Base-by-base conservation (phyloP, 2,797 vertebrate species). In the Myotis vivesi region DNA sequence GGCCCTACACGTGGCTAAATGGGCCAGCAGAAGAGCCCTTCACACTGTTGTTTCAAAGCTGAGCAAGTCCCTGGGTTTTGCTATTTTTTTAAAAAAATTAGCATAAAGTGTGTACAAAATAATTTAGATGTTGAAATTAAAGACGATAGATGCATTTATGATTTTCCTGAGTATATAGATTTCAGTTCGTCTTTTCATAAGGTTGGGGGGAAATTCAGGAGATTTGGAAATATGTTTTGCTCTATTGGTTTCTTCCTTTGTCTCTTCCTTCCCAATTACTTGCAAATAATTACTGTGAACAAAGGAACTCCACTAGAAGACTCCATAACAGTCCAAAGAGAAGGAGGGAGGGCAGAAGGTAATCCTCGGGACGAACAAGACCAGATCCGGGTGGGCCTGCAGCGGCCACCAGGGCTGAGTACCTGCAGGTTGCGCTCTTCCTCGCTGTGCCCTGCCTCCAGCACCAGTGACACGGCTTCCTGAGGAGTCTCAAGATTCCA, bases 11-110 rank as follows among this genome's bases (percentile, higher is more conserved):
- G 66, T 73, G 23, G 0, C 95, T 95, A 89, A 92, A 89, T 92
- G 55, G 75, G 96, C 87, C 0, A 1, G 87, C 92, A 86, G 97
- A 97, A 97, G 96, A 97, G 57, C 87, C 89, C 92, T 97, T 97
- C 83, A 89, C 90, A 3, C 53, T n/a, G 6, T 53, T 25, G 5
- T 73, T 95, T 86, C 94, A 96, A 89, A 96, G 87, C 93, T 97
- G 96, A 98, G 88, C 92, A 95, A 97, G 96, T 96, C 91, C 79
- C 81, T 88, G 69, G 20, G 20, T 92, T 96, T 96, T 97, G 96
- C 84, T 95, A 92, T 30, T 46, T 46, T 46, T 15, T 46, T 3
- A 85, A 57, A 62, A n/a, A 59, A 59, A 59, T 30, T 62, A 62
- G 5, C 23, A 46, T 30, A 22, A 92, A 53, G 3, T 76, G 10